These are phyloP conservation scores for Epirrita christyi DNA, from an alignment of 2,888 invertebrate species.

Conservation along the genomic window DNA sequence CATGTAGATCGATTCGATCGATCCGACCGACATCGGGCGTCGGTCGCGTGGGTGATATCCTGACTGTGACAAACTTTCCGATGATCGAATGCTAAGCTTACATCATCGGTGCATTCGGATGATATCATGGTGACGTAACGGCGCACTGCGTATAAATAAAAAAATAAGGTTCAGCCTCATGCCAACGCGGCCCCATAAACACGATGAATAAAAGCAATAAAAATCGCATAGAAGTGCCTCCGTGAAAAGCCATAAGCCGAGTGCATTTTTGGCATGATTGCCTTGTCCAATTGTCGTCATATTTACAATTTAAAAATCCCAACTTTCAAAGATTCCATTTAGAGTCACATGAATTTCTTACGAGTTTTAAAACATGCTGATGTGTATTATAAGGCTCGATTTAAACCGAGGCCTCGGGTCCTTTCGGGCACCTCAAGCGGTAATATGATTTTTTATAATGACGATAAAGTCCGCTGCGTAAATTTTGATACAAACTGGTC, in stretches of 20 bases:
- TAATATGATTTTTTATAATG: no score
- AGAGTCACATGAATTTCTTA: slow-evolving; percentile 31
- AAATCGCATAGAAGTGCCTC: slow-evolving; percentile 54
- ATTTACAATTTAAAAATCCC: slow-evolving; percentile 31
- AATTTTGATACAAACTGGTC: no score
- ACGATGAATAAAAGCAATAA: slow-evolving; percentile 53
- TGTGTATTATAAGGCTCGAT: slow-evolving; percentile 28
- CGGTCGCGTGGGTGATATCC: no score
- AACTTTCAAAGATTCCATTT: slow-evolving; percentile 28
- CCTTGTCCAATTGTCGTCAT: slow-evolving; percentile 42
- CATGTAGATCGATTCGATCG: no score
- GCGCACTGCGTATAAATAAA: slow-evolving; percentile 55
- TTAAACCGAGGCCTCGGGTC: no score
- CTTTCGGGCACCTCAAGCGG: no score
- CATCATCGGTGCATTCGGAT: slow-evolving; percentile 57
- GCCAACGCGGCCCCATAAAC: slow-evolving; percentile 52
- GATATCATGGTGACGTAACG: slow-evolving; percentile 55
- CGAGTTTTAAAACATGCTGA: slow-evolving; percentile 19
- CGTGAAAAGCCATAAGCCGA: slow-evolving; percentile 47
- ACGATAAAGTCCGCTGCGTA: no score
- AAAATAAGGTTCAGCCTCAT: slow-evolving; percentile 35
- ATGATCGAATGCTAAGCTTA: slow-evolving; percentile 60
- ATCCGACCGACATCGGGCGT: no score
- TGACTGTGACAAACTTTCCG: slow-evolving; percentile 36
- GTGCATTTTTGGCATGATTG: slow-evolving; percentile 62